These are phyloP conservation scores for Leptinotarsa tumamoca DNA, from an alignment of 2,888 invertebrate species.

Conservation along the genomic window DNA sequence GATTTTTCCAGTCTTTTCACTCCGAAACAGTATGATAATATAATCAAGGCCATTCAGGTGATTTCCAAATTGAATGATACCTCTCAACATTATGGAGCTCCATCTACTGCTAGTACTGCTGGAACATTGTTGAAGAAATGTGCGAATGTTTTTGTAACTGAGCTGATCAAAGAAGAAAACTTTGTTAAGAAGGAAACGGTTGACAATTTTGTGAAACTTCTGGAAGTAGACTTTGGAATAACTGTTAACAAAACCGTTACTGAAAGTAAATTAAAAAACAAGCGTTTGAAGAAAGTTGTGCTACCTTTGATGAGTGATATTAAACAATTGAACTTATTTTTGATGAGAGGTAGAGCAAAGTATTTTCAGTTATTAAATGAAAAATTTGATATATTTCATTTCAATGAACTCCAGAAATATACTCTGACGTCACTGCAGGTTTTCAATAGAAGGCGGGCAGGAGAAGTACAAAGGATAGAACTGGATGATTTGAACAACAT, in stretches of 20 bases:
- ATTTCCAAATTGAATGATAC: constrained; percentile 18
- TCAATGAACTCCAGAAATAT: constrained; percentile 30
- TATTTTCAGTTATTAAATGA: constrained; percentile 4
- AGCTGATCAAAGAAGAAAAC: constrained; percentile 20
- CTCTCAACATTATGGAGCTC: constrained; percentile 20
- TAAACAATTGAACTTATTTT: constrained; percentile 14
- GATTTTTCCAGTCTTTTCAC: constrained; percentile 19
- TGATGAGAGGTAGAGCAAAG: constrained; percentile 9
- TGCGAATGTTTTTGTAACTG: constrained; percentile 20
- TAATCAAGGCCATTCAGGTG: constrained; percentile 16
- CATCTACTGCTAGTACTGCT: constrained; percentile 17
- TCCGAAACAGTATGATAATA: constrained; percentile 19
- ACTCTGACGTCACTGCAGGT: constrained; percentile 40
- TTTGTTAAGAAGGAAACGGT: neutral
- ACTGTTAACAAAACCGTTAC: constrained; percentile 24
- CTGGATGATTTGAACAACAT: constrained; percentile 32
- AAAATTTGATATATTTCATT: constrained; percentile 18
- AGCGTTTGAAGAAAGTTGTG: constrained; percentile 7
- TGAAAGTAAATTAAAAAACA: neutral
- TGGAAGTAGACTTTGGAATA: constrained; percentile 18
- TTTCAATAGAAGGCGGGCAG: constrained; percentile 43
- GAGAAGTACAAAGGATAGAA: constrained; percentile 34
- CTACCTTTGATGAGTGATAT: constrained; percentile 19
- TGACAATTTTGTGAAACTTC: constrained; percentile 7
- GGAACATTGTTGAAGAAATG: constrained; percentile 25